Evolutionary conservation across 1,140 invertebrate genomes (phyloP).

Genomic region (Anthonomus grandis): DNA sequence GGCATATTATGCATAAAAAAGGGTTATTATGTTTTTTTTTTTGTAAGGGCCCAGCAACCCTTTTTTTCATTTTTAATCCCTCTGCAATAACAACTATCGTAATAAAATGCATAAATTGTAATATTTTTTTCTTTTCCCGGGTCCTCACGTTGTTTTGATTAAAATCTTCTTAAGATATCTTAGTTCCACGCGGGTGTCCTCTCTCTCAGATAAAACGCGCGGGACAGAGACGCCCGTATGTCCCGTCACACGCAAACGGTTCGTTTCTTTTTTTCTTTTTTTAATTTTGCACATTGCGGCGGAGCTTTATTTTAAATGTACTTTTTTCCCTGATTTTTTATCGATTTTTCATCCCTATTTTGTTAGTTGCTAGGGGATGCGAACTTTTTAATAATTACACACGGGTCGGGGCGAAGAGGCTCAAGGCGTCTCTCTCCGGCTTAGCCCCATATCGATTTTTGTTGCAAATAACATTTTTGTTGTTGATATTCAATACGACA

Average conservation of each 20-base stretch:
- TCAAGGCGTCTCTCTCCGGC: not conserved
- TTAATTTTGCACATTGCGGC: slow-evolving; percentile 11
- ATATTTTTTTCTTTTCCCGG: slow-evolving; percentile 32
- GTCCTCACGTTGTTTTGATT: slow-evolving; percentile 24
- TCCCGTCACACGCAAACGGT: slow-evolving; percentile 23
- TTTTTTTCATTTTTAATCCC: too few relatives aligned
- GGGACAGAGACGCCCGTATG: slow-evolving; percentile 21
- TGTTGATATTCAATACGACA: slow-evolving; percentile 12
- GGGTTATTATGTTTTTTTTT: too few relatives aligned
- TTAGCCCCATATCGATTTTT: slow-evolving; percentile 18
- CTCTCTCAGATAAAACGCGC: slow-evolving; percentile 1
- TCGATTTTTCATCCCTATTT: slow-evolving; percentile 14
- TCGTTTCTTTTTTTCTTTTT: slow-evolving; percentile 12
- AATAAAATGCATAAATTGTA: too few relatives aligned
- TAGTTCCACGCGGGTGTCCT: slow-evolving; percentile 22
- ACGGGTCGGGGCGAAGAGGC: not conserved
- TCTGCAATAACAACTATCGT: too few relatives aligned
- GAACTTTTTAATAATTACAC: not conserved
- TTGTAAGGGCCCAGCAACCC: too few relatives aligned
- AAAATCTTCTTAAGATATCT: too few relatives aligned
- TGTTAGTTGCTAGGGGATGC: slow-evolving; percentile 10
- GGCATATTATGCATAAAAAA: too few relatives aligned
- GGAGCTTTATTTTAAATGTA: slow-evolving; percentile 11
- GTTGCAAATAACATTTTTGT: slow-evolving; percentile 22
- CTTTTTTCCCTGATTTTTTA: slow-evolving; percentile 17